A percentile compares a stretch with the other conserved stretches of the same genome.
Evolutionary conservation across 2,888 invertebrate species (phyloP).

Genomic region (Thyatira batis): DNA sequence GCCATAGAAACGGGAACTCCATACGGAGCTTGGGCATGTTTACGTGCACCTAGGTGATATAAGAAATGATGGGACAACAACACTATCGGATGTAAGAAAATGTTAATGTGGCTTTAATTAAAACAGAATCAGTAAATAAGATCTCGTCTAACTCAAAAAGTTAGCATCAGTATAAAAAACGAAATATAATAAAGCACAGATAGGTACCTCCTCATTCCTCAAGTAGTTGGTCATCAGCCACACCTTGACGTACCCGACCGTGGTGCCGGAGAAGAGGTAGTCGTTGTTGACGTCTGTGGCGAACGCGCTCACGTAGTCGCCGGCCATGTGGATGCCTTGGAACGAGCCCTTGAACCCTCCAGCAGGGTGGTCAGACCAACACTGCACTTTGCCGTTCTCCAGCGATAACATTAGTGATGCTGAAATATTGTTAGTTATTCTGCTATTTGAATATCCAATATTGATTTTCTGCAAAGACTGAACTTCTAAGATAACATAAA

Average conservation of each 20-base stretch:
- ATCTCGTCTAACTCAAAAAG: no score
- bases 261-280: constrained; percentile 87
- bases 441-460: no score
- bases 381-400: constrained; percentile 89
- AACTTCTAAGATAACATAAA: no score
- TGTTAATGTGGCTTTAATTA: no score
- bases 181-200: constrained; percentile 5
- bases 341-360: constrained; percentile 88
- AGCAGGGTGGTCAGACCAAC: constrained; percentile 90
- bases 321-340: constrained; percentile 85
- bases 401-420: constrained; percentile 88
- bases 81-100: no score
- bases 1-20: constrained; percentile 88
- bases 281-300: constrained; percentile 87
- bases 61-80: neutral
- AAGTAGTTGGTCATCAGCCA: constrained; percentile 89
- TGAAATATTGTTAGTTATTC: constrained; percentile 32
- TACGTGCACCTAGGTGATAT: constrained; percentile 67
- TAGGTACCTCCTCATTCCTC: constrained; percentile 54
- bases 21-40: constrained; percentile 84
- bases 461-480: no score
- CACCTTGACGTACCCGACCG: constrained; percentile 89
- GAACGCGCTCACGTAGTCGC: constrained; percentile 86
- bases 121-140: no score
- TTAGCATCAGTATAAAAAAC: no score